These are phyloP conservation scores for Riptortus pedestris DNA, from an alignment of 1,140 invertebrate species.

Conservation along the genomic window DNA sequence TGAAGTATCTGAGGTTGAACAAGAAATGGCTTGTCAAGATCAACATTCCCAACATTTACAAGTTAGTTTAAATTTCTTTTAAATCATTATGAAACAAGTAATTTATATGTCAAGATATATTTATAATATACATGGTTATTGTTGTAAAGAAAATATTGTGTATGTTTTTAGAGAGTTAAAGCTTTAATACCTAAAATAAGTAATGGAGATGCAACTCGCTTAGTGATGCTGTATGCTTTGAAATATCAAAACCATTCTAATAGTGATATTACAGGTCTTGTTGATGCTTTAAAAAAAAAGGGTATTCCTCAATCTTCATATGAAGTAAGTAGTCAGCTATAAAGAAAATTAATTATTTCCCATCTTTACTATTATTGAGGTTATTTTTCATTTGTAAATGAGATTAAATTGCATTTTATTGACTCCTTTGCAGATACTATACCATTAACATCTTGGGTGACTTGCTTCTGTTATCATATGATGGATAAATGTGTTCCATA, in stretches of 20 bases:
- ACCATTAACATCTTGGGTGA: too few species aligned
- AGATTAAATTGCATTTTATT: too few species aligned
- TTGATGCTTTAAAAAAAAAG: constrained; percentile 60
- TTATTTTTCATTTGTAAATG: too few species aligned
- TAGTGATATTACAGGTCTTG: constrained; percentile 65
- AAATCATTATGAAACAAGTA: too few species aligned
- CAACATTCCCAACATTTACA: constrained; percentile 82
- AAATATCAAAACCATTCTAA: constrained; percentile 82
- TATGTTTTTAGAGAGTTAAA: constrained; percentile 37
- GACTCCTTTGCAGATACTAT: too few species aligned
- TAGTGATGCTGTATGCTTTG: constrained; percentile 88
- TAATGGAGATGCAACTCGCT: constrained; percentile 68
- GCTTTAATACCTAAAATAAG: constrained; percentile 59
- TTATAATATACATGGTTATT: too few species aligned
- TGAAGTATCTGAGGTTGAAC: constrained; percentile 91
- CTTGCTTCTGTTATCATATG: too few species aligned
- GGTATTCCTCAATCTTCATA: constrained; percentile 48
- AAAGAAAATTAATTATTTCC: too few species aligned
- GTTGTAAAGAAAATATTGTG: too few species aligned
- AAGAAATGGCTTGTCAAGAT: constrained; percentile 86
- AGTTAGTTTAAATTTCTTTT: constrained; percentile 39
- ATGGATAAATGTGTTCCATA: too few species aligned
- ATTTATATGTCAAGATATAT: too few species aligned
- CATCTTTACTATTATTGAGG: too few species aligned
- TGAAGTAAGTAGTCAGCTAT: constrained; percentile 35